phyloP scores from a whole-genome alignment of 2,113 vertebrate genomes.

The Synchiropus splendidus region DNA sequence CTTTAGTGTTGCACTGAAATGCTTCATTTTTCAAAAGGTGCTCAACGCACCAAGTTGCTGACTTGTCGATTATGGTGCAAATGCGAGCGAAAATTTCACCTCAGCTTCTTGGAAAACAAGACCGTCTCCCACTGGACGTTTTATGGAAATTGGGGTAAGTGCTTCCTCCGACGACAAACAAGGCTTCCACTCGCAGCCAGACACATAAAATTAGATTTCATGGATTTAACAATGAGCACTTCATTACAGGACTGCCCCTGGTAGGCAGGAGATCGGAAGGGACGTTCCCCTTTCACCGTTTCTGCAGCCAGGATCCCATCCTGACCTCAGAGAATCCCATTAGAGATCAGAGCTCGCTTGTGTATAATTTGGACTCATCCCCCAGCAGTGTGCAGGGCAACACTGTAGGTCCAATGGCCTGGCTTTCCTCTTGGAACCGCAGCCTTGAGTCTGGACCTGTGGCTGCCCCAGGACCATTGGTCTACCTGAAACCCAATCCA shows the following conservation, averaged over 20 bases:
- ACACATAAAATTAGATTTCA: conserved; percentile 42
- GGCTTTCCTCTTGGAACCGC: conserved; percentile 44
- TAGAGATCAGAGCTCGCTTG: conserved; percentile 39
- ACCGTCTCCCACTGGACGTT: too few species aligned
- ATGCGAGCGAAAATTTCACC: too few species aligned
- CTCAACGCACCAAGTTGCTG: too few species aligned
- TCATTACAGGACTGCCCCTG: conserved; percentile 23
- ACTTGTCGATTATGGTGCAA: too few species aligned
- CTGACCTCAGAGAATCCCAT: conserved; percentile 54
- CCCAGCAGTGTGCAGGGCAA: conserved; percentile 34
- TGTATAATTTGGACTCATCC: conserved; percentile 39
- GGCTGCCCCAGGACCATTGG: conserved; percentile 34
- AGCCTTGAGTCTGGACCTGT: conserved; percentile 49
- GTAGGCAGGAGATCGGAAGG: conserved; percentile 29
- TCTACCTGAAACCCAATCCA: conserved; percentile 63
- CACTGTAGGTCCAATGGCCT: conserved; percentile 33
- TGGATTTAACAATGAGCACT: conserved; percentile 35
- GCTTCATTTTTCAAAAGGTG: too few species aligned
- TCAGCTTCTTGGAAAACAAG: too few species aligned
- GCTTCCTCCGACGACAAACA: too few species aligned
- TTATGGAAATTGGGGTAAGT: conserved; percentile 9
- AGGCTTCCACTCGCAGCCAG: conserved; percentile 9
- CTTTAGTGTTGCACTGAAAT: too few species aligned
- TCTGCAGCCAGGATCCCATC: conserved; percentile 19
- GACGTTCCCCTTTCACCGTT: conserved; percentile 35